Conservation (phyloP, 1,140 invertebrate species). For the Drosophila sp. region DNA sequence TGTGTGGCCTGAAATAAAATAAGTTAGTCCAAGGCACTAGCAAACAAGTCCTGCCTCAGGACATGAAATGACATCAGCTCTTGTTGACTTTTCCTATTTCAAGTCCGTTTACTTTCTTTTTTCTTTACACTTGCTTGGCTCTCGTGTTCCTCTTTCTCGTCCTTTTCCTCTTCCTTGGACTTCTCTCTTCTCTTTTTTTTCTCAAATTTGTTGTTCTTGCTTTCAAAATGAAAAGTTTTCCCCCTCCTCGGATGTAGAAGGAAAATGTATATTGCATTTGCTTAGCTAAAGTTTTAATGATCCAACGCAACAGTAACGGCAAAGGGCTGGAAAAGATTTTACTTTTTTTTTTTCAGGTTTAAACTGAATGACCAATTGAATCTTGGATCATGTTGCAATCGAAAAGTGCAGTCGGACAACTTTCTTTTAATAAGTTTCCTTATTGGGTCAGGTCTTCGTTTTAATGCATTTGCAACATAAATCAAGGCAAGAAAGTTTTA, state of each 20-base stretch:
- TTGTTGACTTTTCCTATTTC: constrained; percentile 80
- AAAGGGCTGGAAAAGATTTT: constrained; percentile 21
- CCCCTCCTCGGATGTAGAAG: constrained; percentile 61
- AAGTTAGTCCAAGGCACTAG: constrained; percentile 64
- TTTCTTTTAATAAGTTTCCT: neutral
- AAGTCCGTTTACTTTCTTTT: constrained; percentile 78
- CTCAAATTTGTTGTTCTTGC: constrained; percentile 34
- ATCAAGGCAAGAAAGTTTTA: neutral
- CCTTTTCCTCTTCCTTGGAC: neutral
- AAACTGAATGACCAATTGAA: constrained; percentile 5
- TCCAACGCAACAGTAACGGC: constrained; percentile 36
- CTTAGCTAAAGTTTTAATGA: constrained; percentile 73
- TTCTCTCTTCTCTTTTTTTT: neutral
- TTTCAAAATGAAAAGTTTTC: constrained; percentile 63
- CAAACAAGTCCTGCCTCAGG: constrained; percentile 71
- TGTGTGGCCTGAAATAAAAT: constrained; percentile 62
- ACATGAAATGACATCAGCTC: constrained; percentile 68
- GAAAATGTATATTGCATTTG: constrained; percentile 48
- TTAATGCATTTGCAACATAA: neutral
- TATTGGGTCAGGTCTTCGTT: too few species aligned
- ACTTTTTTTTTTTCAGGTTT: neutral
- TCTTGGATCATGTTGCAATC: constrained; percentile 1
- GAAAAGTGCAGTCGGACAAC: neutral
- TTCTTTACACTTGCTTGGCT: constrained; percentile 67
- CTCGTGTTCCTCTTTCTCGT: neutral